Conservation (phyloP, 2,113 vertebrate species). For the Rhizomys pruinosus region DNA sequence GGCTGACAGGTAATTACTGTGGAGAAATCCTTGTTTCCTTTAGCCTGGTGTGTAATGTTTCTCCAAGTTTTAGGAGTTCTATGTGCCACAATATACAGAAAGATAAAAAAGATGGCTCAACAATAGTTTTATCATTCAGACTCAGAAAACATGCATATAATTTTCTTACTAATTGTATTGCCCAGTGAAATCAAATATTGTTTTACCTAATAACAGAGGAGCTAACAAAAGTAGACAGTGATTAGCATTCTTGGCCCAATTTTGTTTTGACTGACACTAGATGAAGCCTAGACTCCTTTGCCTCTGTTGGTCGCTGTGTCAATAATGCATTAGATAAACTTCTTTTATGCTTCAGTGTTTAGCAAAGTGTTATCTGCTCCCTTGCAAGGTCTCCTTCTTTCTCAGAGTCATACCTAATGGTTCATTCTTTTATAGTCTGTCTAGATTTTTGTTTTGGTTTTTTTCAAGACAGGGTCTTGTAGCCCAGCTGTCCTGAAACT, state of each 20-base stretch:
- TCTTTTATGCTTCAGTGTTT: background rate
- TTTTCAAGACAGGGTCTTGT: no score
- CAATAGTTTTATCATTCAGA: background rate
- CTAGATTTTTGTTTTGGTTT: no score
- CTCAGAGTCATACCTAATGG: background rate
- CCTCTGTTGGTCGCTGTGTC: background rate
- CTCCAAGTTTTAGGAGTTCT: background rate
- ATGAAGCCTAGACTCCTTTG: background rate
- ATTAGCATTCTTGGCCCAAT: background rate
- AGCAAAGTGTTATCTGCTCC: background rate
- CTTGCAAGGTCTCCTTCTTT: background rate
- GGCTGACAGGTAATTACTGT: background rate
- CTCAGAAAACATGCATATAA: background rate
- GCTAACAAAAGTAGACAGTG: no score
- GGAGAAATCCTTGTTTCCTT: background rate
- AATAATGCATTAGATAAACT: background rate
- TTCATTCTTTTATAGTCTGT: background rate
- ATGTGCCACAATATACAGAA: background rate
- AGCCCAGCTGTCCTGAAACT: no score
- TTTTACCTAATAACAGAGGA: background rate
- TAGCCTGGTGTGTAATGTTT: background rate
- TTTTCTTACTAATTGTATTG: background rate
- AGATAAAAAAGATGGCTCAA: background rate
- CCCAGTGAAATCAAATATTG: background rate
- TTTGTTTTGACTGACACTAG: background rate